phyloP scores from a whole-genome alignment of 2,113 vertebrate genomes.

The Phycodurus eques region DNA sequence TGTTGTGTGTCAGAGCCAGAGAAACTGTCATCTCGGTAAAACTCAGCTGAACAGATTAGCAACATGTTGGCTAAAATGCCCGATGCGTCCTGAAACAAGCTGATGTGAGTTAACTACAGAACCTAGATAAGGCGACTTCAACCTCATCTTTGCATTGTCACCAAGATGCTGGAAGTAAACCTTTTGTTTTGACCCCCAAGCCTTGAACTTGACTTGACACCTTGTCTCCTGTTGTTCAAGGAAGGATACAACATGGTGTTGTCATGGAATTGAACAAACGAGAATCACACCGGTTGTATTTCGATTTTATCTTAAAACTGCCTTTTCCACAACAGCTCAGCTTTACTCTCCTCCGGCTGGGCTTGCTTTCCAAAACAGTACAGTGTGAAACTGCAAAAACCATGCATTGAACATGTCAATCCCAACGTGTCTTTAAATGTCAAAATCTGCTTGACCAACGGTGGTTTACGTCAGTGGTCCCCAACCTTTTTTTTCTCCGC shows the following conservation, averaged over 20 bases:
- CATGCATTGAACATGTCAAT: no score
- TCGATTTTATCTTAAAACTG: neutral
- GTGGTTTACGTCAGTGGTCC: no score
- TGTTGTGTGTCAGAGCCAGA: slow-evolving; percentile 37
- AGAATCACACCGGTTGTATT: no score
- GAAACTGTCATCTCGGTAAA: slow-evolving; percentile 51
- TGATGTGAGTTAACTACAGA: slow-evolving; percentile 18
- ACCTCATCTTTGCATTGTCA: neutral
- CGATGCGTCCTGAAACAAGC: slow-evolving; percentile 46
- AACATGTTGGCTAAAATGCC: slow-evolving; percentile 56
- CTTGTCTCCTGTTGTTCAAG: neutral
- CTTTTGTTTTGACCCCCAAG: neutral
- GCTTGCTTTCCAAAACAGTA: no score
- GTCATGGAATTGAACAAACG: no score
- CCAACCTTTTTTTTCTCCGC: no score
- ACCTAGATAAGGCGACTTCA: slow-evolving; percentile 10
- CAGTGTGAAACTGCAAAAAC: no score
- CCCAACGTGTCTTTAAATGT: no score
- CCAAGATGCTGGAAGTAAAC: slow-evolving; percentile 15
- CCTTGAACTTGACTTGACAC: neutral
- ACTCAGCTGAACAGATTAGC: slow-evolving; percentile 66
- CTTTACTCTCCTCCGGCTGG: neutral
- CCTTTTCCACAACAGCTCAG: slow-evolving; percentile 16
- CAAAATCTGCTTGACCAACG: no score
- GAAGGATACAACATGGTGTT: neutral